A percentile compares a stretch with the other conserved stretches of the same genome.
These are phyloP conservation scores for Agrochola macilenta DNA, from an alignment of 2,888 invertebrate species.

Conservation along the genomic window DNA sequence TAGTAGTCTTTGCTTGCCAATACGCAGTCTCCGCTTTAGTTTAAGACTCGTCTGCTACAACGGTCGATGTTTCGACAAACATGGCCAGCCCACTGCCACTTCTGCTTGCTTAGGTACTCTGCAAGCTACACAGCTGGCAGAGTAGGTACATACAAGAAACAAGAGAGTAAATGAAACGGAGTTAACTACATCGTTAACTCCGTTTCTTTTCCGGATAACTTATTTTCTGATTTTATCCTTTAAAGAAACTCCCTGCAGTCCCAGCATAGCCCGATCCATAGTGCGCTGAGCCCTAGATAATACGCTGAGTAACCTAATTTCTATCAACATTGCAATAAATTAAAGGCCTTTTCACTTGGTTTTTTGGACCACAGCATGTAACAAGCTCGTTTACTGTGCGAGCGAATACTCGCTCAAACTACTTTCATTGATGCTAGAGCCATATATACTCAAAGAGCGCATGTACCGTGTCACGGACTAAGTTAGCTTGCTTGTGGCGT, in stretches of 20 bases:
- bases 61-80: not conserved
- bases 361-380: not conserved
- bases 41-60: no score
- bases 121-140: no score
- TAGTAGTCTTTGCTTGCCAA: not conserved
- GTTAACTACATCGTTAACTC: no score
- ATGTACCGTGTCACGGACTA: no score
- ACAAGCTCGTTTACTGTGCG: not conserved
- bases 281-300: no score
- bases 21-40: not conserved
- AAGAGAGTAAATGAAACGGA: no score
- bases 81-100: not conserved
- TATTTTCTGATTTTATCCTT: not conserved
- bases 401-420: not conserved
- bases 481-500: no score
- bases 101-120: not conserved
- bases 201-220: not conserved
- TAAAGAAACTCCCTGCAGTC: no score
- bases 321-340: not conserved
- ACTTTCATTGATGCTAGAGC: not conserved
- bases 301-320: not conserved
- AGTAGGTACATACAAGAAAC: no score
- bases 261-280: no score
- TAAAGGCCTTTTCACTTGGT: not conserved
- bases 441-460: no score